phyloP scores from a whole-genome alignment of 2,888 invertebrate genomes.

The Cremastinae sp. region DNA sequence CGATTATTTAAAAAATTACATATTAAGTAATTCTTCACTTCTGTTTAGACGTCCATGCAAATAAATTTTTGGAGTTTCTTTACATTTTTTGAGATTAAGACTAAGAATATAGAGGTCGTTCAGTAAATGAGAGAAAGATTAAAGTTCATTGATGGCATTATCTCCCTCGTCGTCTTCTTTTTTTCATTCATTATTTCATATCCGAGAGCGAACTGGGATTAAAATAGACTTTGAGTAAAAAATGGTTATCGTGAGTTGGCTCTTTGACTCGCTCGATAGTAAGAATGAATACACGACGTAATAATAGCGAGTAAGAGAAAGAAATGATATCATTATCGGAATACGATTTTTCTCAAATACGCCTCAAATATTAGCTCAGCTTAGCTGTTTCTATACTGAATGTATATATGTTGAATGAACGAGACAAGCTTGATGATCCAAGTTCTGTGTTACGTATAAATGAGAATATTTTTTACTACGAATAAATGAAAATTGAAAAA shows the following conservation, averaged over 20 bases:
- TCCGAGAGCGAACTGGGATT: slow-evolving; percentile 14
- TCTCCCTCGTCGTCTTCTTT: slow-evolving; percentile 20
- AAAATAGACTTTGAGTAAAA: slow-evolving; percentile 42
- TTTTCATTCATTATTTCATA: slow-evolving; percentile 12
- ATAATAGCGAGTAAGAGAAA: slow-evolving; percentile 31
- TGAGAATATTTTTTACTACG: background rate
- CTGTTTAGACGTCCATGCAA: no score
- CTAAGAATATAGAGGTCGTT: background rate
- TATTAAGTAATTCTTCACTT: no score
- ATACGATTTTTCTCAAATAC: slow-evolving; percentile 20
- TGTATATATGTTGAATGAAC: no score
- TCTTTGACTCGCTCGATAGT: slow-evolving; percentile 34
- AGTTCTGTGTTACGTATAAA: background rate
- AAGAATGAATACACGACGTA: slow-evolving; percentile 23
- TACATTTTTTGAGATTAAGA: background rate
- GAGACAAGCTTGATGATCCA: slow-evolving; percentile 10
- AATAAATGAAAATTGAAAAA: no score
- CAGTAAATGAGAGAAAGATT: background rate
- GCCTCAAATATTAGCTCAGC: slow-evolving; percentile 14
- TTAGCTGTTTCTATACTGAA: slow-evolving; percentile 18
- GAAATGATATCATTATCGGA: slow-evolving; percentile 24
- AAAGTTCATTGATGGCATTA: slow-evolving; percentile 17
- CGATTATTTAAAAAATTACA: no score
- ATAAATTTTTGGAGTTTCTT: background rate
- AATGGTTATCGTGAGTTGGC: slow-evolving; percentile 37